phyloP scores from a whole-genome alignment of 2,113 vertebrate species.

The Thymallus thymallus region DNA sequence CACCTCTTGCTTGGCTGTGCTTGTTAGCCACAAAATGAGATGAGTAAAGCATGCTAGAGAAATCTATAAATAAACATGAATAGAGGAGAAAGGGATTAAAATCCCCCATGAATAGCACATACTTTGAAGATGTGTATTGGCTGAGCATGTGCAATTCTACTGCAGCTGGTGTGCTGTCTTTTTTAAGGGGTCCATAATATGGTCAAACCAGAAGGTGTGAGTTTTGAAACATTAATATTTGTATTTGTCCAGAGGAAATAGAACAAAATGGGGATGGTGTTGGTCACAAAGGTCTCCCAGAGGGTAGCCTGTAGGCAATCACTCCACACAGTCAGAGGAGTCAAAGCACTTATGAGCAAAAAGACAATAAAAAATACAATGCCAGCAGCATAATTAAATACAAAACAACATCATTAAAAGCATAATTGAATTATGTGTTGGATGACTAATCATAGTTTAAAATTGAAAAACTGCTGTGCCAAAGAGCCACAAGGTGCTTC shows the following conservation, averaged over 20 bases:
- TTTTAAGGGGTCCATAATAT: neutral
- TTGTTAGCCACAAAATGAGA: conserved; percentile 63
- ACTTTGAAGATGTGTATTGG: conserved; percentile 53
- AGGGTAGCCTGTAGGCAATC: neutral
- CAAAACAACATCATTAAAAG: neutral
- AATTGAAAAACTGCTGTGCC: neutral
- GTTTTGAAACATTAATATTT: neutral
- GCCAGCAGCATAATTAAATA: neutral
- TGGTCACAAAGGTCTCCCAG: too few species aligned
- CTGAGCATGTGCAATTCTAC: neutral
- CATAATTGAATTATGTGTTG: conserved; percentile 7
- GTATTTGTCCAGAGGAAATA: too few species aligned
- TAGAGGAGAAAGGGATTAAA: conserved; percentile 33
- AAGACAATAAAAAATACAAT: neutral
- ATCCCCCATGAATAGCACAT: conserved; percentile 54
- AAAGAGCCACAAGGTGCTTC: neutral
- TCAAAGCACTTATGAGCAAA: neutral
- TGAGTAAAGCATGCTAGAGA: conserved; percentile 48
- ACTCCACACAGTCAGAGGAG: neutral
- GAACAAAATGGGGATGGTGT: too few species aligned
- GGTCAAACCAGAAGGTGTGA: neutral
- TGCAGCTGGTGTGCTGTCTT: neutral
- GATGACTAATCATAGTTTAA: conserved; percentile 7
- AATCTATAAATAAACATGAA: conserved; percentile 73
- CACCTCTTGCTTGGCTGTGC: conserved; percentile 67